Conservation (phyloP, 2,113 vertebrate species). For the Polypterus senegalus region DNA sequence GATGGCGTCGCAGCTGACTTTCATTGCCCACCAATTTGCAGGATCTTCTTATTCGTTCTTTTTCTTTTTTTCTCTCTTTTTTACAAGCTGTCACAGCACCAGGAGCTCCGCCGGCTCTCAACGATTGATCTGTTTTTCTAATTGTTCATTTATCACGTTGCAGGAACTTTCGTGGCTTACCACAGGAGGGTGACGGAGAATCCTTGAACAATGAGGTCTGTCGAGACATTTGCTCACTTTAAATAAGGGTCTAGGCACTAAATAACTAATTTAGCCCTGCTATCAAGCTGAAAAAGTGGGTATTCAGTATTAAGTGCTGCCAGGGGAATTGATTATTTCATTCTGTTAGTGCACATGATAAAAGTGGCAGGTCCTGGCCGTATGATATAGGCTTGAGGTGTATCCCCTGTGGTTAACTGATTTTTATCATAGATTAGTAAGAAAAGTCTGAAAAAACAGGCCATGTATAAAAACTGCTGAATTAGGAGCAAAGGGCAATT, state of each 20-base stretch:
- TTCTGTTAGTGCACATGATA: conserved; percentile 57
- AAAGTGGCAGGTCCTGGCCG: conserved; percentile 40
- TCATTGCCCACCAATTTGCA: conserved; percentile 69
- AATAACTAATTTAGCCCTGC: conserved; percentile 76
- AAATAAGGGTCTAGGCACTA: conserved; percentile 73
- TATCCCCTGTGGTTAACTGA: conserved; percentile 27
- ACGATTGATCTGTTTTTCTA: conserved; percentile 77
- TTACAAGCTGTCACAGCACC: conserved; percentile 59
- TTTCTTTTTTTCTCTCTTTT: conserved; percentile 31
- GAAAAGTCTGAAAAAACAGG: conserved; percentile 4
- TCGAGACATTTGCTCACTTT: conserved; percentile 63
- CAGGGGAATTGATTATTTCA: conserved; percentile 76
- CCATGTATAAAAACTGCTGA: background rate
- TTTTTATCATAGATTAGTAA: conserved; percentile 21
- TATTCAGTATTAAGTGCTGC: conserved; percentile 67
- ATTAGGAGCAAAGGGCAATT: background rate
- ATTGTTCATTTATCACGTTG: conserved; percentile 81
- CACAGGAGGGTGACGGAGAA: conserved; percentile 50
- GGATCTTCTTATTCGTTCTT: conserved; percentile 25
- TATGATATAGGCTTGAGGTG: conserved; percentile 33
- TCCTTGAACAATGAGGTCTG: conserved; percentile 69
- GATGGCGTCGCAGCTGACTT: conserved; percentile 64
- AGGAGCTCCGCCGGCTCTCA: conserved; percentile 62
- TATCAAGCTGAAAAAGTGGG: conserved; percentile 74
- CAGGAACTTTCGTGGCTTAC: conserved; percentile 59